Conservation (phyloP, 2,888 invertebrate genomes). For the Chaetoderma sp. region DNA sequence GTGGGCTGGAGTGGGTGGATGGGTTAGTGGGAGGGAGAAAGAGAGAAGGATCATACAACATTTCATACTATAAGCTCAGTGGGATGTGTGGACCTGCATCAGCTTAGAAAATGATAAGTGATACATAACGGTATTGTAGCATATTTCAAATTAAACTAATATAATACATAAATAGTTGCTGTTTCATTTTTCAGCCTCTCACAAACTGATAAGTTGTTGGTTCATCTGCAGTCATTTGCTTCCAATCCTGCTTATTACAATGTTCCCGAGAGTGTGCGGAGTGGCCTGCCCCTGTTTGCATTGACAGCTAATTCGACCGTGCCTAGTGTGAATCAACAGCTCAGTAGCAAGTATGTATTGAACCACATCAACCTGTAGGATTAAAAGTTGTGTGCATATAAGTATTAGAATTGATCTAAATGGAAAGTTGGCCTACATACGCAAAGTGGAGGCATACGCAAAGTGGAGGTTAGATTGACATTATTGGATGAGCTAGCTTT, state of each 20-base stretch:
- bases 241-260: slow-evolving; percentile 76
- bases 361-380: background rate
- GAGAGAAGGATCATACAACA: background rate
- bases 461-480: too few species aligned
- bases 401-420: slow-evolving; percentile 4
- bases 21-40: background rate
- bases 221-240: slow-evolving; percentile 80
- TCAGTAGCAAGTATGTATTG: slow-evolving; percentile 61
- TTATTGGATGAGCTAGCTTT: too few species aligned
- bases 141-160: too few species aligned
- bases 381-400: background rate
- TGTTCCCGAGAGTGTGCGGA: slow-evolving; percentile 79
- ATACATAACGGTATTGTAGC: too few species aligned
- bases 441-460: too few species aligned
- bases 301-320: slow-evolving; percentile 69
- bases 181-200: slow-evolving; percentile 70
- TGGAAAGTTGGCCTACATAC: too few species aligned
- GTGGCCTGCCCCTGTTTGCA: slow-evolving; percentile 80
- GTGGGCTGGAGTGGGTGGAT: background rate
- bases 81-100: too few species aligned
- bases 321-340: slow-evolving; percentile 60
- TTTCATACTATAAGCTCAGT: background rate
- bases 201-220: slow-evolving; percentile 77
- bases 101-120: too few species aligned
- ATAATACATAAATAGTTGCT: too few species aligned